Evolutionary conservation across 2,888 invertebrate species (phyloP).

Genomic region (Clunio marinus): DNA sequence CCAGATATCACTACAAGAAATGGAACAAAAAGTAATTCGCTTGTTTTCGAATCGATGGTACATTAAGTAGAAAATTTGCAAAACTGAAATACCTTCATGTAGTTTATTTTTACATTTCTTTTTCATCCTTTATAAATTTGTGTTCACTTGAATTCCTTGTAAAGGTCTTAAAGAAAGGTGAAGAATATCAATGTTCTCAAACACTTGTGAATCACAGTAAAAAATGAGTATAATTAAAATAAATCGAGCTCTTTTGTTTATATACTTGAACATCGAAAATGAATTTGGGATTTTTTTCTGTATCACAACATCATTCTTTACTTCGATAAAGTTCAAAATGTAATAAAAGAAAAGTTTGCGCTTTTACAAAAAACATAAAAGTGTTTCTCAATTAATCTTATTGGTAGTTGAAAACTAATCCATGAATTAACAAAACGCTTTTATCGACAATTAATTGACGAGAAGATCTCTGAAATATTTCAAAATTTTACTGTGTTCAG

Average conservation of each 20-base stretch:
- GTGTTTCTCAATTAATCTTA: too few relatives aligned
- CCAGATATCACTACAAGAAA: constrained; percentile 4
- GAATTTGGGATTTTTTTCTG: constrained; percentile 18
- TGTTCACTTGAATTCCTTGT: not conserved
- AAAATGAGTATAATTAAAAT: constrained; percentile 21
- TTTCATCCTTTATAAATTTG: constrained; percentile 15
- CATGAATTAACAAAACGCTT: too few relatives aligned
- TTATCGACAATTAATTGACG: constrained; percentile 11
- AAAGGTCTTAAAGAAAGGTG: constrained; percentile 1
- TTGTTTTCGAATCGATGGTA: not conserved
- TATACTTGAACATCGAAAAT: constrained; percentile 1
- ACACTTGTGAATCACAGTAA: constrained; percentile 11
- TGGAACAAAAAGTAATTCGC: constrained; percentile 17
- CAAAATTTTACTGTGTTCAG: too few relatives aligned
- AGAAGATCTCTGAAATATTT: too few relatives aligned
- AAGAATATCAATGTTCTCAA: constrained; percentile 15
- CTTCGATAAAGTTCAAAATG: too few relatives aligned
- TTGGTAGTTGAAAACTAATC: too few relatives aligned
- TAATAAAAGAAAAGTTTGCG: not conserved
- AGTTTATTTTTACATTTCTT: constrained; percentile 10
- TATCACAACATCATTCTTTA: too few relatives aligned
- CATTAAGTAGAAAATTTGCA: constrained; percentile 2
- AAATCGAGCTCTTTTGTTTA: not conserved
- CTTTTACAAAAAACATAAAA: too few relatives aligned
- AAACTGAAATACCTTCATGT: too few relatives aligned